Evolutionary conservation across 2,797 vertebrate species (phyloP), one percentile per base, ranked within the genome.

Genomic region (Miichthys miiuy): DNA sequence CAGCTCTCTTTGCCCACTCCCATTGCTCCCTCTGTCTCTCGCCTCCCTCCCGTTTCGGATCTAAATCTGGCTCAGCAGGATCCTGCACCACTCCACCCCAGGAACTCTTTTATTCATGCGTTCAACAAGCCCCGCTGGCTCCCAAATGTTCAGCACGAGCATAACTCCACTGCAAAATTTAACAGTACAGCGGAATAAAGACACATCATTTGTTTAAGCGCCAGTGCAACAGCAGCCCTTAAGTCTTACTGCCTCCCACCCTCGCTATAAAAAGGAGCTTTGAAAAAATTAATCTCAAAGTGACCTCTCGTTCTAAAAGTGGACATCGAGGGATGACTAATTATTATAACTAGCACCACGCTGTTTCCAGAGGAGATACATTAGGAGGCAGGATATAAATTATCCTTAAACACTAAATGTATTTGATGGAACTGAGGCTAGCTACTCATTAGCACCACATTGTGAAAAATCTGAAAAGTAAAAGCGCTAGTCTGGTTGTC

Each of bases 121-220:
- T 82, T 85, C 78, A 76, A 91, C 87, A 85, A 90, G 79, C 82
- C 84, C 85, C 75, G 84, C 84, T 69, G 79, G 85, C 84, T 86
- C 64, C 72, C 75, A 89, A 93, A 93, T 93, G 89, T 88, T 93
- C 89, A 70, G 82, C 38, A n/a, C 81, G 72, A 82, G 90, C 87
- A 92, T 77, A 91, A 86, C 79, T 42, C 77, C 63, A 21, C 87
- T 93, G 87, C 89, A 93, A 93, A 87, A 94, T 94, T 92, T 75
- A 94, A 84, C 77, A 91, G 87, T 90, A 89, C 89, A 91, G 91
- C 57, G 44, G 88, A 93, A 91, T 93, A 92, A 91, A 93, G 91
- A 94, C 72, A 56, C 81, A 70, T 82, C 71, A 81, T 92, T 90
- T 93, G 92, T 92, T 94, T 90, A 69, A 88, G 79, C 64, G 74